Evolutionary conservation across 2,797 vertebrate genomes (phyloP).

Genomic region (Gadopsis marmoratus): DNA sequence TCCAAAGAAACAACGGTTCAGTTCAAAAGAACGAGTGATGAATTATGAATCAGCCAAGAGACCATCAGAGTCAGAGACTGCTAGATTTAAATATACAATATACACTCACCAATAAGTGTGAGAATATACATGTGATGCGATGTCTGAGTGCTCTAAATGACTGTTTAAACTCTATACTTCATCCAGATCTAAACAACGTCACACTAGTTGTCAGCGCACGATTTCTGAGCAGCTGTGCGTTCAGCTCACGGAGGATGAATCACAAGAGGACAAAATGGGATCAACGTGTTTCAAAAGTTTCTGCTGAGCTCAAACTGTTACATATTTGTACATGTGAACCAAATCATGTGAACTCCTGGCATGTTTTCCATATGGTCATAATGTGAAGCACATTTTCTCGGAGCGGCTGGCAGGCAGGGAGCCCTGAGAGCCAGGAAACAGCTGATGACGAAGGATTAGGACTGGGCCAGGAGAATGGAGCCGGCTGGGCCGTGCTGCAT

Average conservation of each 20-base stretch:
- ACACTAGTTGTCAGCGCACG: slow-evolving; percentile 1
- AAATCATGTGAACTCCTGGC: slow-evolving; percentile 59
- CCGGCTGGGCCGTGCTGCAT: slow-evolving; percentile 49
- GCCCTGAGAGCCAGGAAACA: slow-evolving; percentile 78
- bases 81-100: slow-evolving; percentile 17
- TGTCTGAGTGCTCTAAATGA: not conserved
- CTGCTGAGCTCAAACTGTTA: slow-evolving; percentile 48
- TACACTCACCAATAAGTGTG: not conserved
- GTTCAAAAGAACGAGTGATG: slow-evolving; percentile 51
- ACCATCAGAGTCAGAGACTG: slow-evolving; percentile 47
- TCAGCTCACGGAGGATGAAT: slow-evolving; percentile 48
- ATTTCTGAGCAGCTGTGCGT: slow-evolving; percentile 55
- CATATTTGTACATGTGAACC: slow-evolving; percentile 58
- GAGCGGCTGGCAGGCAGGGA: slow-evolving; percentile 73
- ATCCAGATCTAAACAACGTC: slow-evolving; percentile 16
- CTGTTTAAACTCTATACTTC: slow-evolving; percentile 14
- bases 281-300: slow-evolving; percentile 60
- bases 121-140: slow-evolving; percentile 16
- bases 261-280: slow-evolving; percentile 52
- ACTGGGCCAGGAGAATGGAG: slow-evolving; percentile 62
- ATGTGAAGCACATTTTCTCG: slow-evolving; percentile 83
- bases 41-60: slow-evolving; percentile 65
- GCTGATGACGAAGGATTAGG: slow-evolving; percentile 83
- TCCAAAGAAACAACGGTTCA: slow-evolving; percentile 46
- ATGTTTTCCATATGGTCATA: slow-evolving; percentile 82